Evolutionary conservation across 2,888 invertebrate species (phyloP), one percentile per base, ranked within the genome.

Genomic region (Drosophila barbarae): DNA sequence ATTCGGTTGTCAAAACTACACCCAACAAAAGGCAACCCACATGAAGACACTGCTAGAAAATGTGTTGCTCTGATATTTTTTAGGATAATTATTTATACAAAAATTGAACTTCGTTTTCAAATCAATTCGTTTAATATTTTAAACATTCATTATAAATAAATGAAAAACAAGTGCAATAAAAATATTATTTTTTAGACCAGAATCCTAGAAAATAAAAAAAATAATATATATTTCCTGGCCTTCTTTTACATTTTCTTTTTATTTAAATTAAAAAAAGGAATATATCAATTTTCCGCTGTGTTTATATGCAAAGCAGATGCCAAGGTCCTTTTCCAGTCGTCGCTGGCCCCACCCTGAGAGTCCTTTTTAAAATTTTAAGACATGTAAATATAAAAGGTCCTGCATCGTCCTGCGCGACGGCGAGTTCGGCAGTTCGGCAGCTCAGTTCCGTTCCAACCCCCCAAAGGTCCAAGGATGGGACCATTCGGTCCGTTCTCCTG

Each of bases 361-460:
- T 82, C 79, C 84, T 86, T 86, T 85, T 83, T 78, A 82, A 77
- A 86, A 79, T 82, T 78, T 85, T 82, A 85, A 85, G 82, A 84
- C 84, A 86, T 86, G 86, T 83, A 86, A 83, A 84, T 85, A 81
- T 80, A 79, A 84, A 78, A 81, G 78, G 78, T 83, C 84, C 74
- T 76, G 74, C 76, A 70, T 65, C 75, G 74, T 73, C 76, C 82
- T 67, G 67, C 49, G 35, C 52, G 71, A 13, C 53, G 35, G 53
- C 69, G 42, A 42, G 26, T 61, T 64, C 34, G 61, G 57, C 57
- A 61, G 60, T 34, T 60, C 47, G 57, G 57, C 60, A 60, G 47
- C 36, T 56, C 66, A 32, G 32, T 42, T 65, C 67, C 41, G 36
- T 55, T 36, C 57, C 72, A 76, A 61, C 71, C 65, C 72, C 51